Evolutionary conservation across 2,888 invertebrate species (phyloP), one percentile per base, ranked within the genome.

Genomic region (Cordilura impudica): DNA sequence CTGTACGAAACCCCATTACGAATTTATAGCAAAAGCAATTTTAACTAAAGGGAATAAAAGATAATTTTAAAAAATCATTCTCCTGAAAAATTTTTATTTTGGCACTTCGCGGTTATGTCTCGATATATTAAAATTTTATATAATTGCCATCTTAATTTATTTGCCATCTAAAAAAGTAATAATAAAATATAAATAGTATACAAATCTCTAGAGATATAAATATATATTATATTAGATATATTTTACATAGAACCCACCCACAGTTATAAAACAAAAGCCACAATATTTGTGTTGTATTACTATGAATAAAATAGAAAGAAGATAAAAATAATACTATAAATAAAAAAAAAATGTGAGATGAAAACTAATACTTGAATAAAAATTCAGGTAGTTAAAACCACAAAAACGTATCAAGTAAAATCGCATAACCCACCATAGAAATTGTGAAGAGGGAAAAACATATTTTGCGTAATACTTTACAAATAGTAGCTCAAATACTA

Each of bases 361-460:
- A 58, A 54, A 74, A 67, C 61, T 67, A 54, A 74, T 61, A 74
- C 67, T 67, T 74, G n/a, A 67, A 56, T 29, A 67, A 67, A 45
- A 74, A 74, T 61, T 61, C 74, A 74, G 74, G 74, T 74, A 67
- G 74, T 26, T 67, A 54, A 74, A 74, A 74, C 67, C 74, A 54
- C 74, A 74, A 74, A 47, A 54, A 60, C 16, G 29, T 66, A 65
- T 35, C 31, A 29, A 67, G 45, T 16, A 43, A 60, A 74, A 74
- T n/a, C 45, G 54, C 45, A 67, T 39, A 61, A 74, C 23, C 23
- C 31, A 45, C 66, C 51, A 60, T 51, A 43, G 66, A 73, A 73
- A 66, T 51, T 66, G n/a, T n/a, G 14, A 65, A 39, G 56, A 26
- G n/a, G 31, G 19, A 56, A 65, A 72, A 73, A 67, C 61, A 31